Evolutionary conservation across 2,113 vertebrate genomes (phyloP), one percentile per base, ranked within the genome.

Genomic region (Eubucco bourcierii): DNA sequence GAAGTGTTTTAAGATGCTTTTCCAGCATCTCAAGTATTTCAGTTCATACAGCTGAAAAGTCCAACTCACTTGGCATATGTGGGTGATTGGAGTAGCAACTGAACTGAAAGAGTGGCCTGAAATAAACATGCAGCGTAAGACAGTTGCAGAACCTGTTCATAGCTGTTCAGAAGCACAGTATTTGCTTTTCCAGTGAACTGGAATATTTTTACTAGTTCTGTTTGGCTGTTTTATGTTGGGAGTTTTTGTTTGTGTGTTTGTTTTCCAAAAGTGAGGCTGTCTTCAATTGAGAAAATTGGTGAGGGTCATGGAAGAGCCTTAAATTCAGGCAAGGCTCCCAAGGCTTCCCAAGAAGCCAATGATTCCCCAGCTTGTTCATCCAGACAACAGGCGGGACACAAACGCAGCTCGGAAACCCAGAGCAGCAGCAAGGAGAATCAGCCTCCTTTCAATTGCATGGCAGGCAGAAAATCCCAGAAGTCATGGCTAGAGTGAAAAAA

Each of bases 281-380:
- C 84, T 89, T 84, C 61, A 84, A 4, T 23, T 46, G 4, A 8
- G 71, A 73, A 89, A 87, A 55, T 34, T 73, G 84, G 89, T 70
- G 50, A 58, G 81, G 71, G 55, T 6, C 25, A 15, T 59, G 63
- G 63, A 81, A 65, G 75, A 92, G n/a, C 72, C 59, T 52, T 29
- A 56, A 14, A 52, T 80, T 39, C 44, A 61, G 74, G 78, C 84
- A 60, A 61, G 33, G 58, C 66, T 95, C 37, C 87, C 66, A 73
- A 71, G 7, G 1, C 8, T 61, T 24, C 47, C 18, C 23, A 52
- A 65, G 66, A 33, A 93, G 21, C 80, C 74, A 25, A 4, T 0
- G 0, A 11, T 34, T 68, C 55, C 50, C 37, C 63, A 55, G 47
- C 41, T 46, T 0, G 0, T 33, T 66, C 0, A 3, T 46, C 83